phyloP scores from a whole-genome alignment of 2,113 vertebrate species.

The Tupaia chinensis region DNA sequence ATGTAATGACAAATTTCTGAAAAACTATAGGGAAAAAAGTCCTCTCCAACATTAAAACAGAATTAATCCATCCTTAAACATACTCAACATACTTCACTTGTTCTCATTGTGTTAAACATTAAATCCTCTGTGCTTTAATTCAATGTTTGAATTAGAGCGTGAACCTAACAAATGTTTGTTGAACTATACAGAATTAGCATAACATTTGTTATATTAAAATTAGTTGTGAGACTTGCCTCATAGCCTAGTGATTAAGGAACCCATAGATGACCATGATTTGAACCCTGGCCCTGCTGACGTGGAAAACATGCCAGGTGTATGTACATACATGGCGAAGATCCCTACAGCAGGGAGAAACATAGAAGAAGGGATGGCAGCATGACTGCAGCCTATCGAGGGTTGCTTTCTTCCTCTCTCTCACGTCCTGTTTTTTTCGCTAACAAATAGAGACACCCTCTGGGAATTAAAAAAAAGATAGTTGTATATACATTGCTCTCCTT shows the following conservation, averaged over 20 bases:
- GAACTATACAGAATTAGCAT: background rate
- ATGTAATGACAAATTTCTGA: background rate
- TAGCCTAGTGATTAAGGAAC: too few species aligned
- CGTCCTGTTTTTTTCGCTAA: too few species aligned
- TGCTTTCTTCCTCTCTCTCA: too few species aligned
- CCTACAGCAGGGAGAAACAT: too few species aligned
- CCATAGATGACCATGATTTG: too few species aligned
- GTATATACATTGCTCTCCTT: background rate
- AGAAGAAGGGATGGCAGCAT: too few species aligned
- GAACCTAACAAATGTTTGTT: background rate
- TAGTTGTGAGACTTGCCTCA: background rate
- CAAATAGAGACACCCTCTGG: too few species aligned
- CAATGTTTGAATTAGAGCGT: background rate
- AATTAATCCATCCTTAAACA: background rate
- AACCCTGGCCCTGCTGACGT: too few species aligned
- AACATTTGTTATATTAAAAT: background rate
- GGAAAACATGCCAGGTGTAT: too few species aligned
- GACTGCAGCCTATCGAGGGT: too few species aligned
- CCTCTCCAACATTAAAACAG: background rate
- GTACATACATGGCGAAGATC: too few species aligned
- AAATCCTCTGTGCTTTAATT: background rate
- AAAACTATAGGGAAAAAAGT: background rate
- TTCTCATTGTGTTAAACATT: background rate
- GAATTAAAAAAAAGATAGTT: background rate
- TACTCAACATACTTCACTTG: background rate